Evolutionary conservation across 2,888 invertebrate genomes (phyloP).

Genomic region (Ligdia adustata): DNA sequence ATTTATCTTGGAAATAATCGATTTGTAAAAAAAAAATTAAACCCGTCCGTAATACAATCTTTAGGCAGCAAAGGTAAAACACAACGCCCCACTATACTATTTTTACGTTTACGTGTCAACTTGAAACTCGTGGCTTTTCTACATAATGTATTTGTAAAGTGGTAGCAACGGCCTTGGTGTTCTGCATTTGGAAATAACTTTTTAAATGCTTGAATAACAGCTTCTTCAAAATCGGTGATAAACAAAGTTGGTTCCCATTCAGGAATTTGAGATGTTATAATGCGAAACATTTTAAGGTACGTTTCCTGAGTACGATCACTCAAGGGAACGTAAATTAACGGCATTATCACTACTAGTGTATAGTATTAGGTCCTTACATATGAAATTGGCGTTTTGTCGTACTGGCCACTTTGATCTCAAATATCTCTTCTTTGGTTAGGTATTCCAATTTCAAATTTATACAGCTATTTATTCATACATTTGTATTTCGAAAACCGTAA

Average conservation of each 20-base stretch:
- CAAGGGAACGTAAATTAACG: no score
- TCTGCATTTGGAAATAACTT: constrained; percentile 14
- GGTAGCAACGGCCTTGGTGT: constrained; percentile 11
- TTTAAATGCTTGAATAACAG: constrained; percentile 15
- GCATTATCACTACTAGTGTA: no score
- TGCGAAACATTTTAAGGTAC: constrained; percentile 15
- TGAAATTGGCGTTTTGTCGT: no score
- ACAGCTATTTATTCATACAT: no score
- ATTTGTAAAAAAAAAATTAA: constrained; percentile 5
- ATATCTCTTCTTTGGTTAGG: no score
- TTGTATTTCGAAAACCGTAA: no score
- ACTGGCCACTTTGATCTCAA: no score
- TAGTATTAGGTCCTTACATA: no score
- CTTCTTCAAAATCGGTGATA: constrained; percentile 19
- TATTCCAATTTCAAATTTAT: no score
- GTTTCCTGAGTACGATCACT: no score
- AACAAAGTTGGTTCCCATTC: constrained; percentile 17
- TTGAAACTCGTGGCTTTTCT: constrained; percentile 16
- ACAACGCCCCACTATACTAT: constrained; percentile 14
- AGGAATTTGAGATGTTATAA: constrained; percentile 3
- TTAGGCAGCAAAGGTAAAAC: constrained; percentile 17
- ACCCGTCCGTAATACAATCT: constrained; percentile 9
- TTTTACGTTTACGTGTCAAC: constrained; percentile 19
- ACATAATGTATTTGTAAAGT: constrained; percentile 18
- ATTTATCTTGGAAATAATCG: constrained; percentile 13